phyloP scores from a whole-genome alignment of 2,888 invertebrate genomes.

The Kuschelorhynchus macadamiae region DNA sequence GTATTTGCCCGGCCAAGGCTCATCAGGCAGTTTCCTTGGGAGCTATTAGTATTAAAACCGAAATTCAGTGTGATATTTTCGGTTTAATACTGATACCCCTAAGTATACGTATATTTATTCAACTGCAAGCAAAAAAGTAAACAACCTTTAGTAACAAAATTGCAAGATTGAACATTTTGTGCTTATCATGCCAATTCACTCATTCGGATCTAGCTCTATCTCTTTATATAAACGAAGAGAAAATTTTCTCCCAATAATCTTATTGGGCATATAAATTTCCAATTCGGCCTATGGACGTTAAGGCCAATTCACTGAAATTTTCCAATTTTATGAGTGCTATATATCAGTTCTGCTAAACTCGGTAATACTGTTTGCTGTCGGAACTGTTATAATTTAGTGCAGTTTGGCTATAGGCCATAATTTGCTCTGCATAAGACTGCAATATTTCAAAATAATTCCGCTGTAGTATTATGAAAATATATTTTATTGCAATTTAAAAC shows the following conservation, averaged over 20 bases:
- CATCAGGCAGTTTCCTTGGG: too few species aligned
- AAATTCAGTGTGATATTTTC: too few species aligned
- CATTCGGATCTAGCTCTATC: too few species aligned
- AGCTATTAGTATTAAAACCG: too few species aligned
- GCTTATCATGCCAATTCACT: too few species aligned
- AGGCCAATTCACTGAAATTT: constrained; percentile 11
- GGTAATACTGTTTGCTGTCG: constrained; percentile 22
- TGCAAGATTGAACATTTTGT: too few species aligned
- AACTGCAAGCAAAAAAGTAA: too few species aligned
- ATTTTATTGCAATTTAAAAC: constrained; percentile 7
- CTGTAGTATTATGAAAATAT: constrained; percentile 10
- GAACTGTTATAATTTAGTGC: constrained; percentile 14
- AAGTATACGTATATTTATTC: too few species aligned
- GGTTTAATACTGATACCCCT: too few species aligned
- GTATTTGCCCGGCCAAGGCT: too few species aligned
- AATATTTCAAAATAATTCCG: constrained; percentile 19
- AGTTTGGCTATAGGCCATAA: constrained; percentile 22
- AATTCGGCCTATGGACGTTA: constrained; percentile 5
- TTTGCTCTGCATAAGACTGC: constrained; percentile 20
- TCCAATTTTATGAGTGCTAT: constrained; percentile 16
- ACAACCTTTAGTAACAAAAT: too few species aligned
- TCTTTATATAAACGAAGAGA: too few species aligned
- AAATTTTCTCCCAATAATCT: constrained; percentile 2
- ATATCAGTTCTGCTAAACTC: constrained; percentile 1
- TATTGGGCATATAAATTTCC: constrained; percentile 1